Percentiles rank a stretch among this genome's conserved stretches.
These are phyloP conservation scores for Pecten maximus DNA, from an alignment of 2,888 invertebrate species.

Conservation along the genomic window DNA sequence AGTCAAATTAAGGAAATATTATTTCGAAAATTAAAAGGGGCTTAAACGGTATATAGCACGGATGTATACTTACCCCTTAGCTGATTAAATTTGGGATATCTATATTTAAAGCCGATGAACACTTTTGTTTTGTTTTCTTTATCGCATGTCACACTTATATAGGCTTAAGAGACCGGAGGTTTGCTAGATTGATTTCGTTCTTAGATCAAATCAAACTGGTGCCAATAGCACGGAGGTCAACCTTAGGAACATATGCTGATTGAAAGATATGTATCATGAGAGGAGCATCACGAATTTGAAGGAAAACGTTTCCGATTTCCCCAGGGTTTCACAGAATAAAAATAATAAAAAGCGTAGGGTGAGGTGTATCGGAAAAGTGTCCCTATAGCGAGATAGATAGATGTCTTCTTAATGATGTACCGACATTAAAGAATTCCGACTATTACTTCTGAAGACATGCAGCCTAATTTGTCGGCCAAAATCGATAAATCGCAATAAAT, in stretches of 20 bases:
- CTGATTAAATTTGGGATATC: too few species aligned
- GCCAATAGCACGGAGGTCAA: neutral
- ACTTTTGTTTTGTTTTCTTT: too few species aligned
- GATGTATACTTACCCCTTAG: too few species aligned
- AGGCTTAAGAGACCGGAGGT: too few species aligned
- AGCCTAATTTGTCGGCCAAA: slow-evolving; percentile 14
- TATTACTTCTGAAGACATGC: slow-evolving; percentile 23
- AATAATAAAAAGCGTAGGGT: neutral
- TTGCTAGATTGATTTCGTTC: too few species aligned
- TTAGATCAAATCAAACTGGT: neutral
- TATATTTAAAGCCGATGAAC: too few species aligned
- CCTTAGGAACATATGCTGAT: neutral
- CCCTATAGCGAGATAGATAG: neutral
- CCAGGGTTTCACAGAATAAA: neutral
- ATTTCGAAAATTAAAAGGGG: too few species aligned
- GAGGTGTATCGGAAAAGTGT: slow-evolving; percentile 23
- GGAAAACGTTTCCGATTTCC: neutral
- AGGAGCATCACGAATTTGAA: neutral
- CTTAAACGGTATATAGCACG: too few species aligned
- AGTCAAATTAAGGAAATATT: too few species aligned
- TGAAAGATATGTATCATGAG: neutral
- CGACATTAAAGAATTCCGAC: neutral
- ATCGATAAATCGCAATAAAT: slow-evolving; percentile 33
- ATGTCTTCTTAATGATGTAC: neutral
- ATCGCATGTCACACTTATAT: too few species aligned